Conservation (phyloP, 2,797 vertebrate genomes). For the Neopelma chrysocephalum region DNA sequence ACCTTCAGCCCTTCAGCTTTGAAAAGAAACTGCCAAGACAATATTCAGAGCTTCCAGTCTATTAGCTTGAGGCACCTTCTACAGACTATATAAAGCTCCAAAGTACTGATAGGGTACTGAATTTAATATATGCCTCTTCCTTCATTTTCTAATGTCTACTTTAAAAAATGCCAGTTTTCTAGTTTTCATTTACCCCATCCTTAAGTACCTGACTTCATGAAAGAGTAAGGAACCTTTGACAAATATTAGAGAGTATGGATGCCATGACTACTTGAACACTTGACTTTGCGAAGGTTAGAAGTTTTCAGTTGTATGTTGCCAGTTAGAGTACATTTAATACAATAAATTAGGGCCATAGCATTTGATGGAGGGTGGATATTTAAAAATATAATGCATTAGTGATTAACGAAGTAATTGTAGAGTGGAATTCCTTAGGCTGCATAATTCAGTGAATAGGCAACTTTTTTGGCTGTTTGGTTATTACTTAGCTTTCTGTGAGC, state of each 20-base stretch:
- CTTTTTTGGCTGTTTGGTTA: slow-evolving; percentile 11
- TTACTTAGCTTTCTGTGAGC: slow-evolving; percentile 1
- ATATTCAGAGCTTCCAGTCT: neutral
- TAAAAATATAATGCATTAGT: neutral
- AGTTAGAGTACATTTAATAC: neutral
- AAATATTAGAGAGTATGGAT: neutral
- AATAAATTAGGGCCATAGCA: neutral
- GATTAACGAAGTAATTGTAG: neutral
- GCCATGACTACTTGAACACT: neutral
- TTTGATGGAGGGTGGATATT: neutral
- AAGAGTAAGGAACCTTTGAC: neutral
- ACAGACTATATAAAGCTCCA: neutral
- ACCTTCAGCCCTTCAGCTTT: neutral
- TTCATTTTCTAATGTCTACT: neutral
- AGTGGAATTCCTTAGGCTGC: slow-evolving; percentile 21
- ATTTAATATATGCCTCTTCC: neutral
- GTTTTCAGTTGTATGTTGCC: neutral
- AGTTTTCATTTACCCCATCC: neutral
- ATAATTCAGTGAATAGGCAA: slow-evolving; percentile 29
- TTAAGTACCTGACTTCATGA: neutral
- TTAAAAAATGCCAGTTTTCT: neutral
- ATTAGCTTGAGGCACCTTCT: neutral
- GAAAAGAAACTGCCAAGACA: neutral
- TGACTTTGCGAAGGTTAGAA: neutral
- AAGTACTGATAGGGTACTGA: neutral